Evolutionary conservation across 1,140 invertebrate genomes (phyloP), one percentile per base, ranked within the genome.

Genomic region (Centruroides vittatus): DNA sequence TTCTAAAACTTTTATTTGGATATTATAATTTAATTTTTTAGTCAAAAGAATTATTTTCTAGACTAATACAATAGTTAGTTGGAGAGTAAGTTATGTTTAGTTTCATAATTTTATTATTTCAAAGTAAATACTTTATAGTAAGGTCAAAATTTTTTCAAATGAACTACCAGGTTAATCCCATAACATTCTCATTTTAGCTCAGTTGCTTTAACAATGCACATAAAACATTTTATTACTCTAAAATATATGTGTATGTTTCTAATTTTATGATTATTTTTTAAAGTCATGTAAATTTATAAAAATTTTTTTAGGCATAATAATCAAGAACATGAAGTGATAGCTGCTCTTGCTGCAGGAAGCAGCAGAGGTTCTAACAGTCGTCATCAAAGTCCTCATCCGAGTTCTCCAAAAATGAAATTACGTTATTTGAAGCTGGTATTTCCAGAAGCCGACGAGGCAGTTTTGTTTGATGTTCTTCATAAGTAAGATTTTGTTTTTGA

Each of bases 351-450:
- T 4, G 55, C 58, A n/a, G 55, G 59, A 34, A 23, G 23, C n/a
- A 63, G 49, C 41, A 57, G 61, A 62, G 61, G 57, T 9, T 59
- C 55, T 34, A 62, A 61, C 35, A 62, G 55, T 11, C 57, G 64
- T 12, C 63, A 67, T 50, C 64, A 66, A 46, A 62, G 57, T 52
- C 82, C 85, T 65, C 87, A 88, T 70, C 82, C 84, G 5, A 62
- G 65, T 69, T 90, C 88, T 65, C 88, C 88, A 64, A 91, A 91
- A 78, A 88, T 92, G 83, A 92, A 93, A 80, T 78, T 92, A 71
- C 89, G 88, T 77, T 93, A 92, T 73, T 79, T 93, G 77, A 93
- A 93, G 74, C 88, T 86, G 70, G 81, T 92, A 67, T 93, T 91
- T 74, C 88, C 88, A n/a, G 86, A 89, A 74, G 87, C 85, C 1